phyloP scores from a whole-genome alignment of 2,113 vertebrate genomes.

The Phodopus roborovskii region DNA sequence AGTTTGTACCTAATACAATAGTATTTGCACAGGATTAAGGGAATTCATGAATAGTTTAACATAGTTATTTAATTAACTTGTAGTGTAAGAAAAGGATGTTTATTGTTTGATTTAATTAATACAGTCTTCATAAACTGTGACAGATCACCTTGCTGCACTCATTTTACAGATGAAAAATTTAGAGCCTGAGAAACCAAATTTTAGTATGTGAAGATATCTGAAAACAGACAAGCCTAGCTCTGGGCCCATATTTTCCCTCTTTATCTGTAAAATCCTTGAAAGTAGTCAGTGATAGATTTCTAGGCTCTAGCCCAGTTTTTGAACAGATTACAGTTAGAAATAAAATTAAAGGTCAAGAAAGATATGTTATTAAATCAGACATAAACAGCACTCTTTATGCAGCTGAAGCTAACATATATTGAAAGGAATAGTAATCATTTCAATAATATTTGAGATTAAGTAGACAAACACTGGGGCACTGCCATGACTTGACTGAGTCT shows the following conservation, averaged over 20 bases:
- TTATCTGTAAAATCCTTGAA: background rate
- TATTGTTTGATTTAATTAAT: background rate
- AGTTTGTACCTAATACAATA: background rate
- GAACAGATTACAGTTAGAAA: background rate
- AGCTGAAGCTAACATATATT: background rate
- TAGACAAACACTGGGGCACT: background rate
- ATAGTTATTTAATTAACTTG: background rate
- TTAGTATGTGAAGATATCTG: background rate
- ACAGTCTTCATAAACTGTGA: background rate
- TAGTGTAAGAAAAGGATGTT: background rate
- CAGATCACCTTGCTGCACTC: background rate
- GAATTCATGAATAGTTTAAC: background rate
- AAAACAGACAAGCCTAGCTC: background rate
- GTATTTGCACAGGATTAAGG: background rate
- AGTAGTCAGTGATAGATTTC: background rate
- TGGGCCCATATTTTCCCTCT: background rate
- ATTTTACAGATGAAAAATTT: background rate
- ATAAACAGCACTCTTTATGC: background rate
- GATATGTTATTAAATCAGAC: background rate
- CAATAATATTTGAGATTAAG: conserved; percentile 20
- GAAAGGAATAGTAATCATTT: background rate
- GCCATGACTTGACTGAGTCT: no score
- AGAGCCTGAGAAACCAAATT: background rate
- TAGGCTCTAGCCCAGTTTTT: background rate
- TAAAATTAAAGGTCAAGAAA: background rate